These are phyloP conservation scores for Sebastes elongatus DNA, from an alignment of 2,797 vertebrate genomes.

Conservation along the genomic window DNA sequence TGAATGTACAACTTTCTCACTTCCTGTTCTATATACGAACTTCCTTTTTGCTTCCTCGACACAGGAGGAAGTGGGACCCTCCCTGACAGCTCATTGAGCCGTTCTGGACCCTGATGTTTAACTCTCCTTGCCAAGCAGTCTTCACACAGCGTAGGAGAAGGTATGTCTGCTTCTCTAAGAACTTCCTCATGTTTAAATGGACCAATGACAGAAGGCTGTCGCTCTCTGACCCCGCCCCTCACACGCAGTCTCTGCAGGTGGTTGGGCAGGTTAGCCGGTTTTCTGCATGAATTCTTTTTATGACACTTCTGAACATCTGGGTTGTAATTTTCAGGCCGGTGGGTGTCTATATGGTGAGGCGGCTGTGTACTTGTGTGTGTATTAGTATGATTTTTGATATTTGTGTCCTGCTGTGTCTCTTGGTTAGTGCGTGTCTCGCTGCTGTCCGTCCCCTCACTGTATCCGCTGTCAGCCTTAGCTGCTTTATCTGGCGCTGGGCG, in stretches of 20 bases:
- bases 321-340: slow-evolving; percentile 20
- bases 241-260: slow-evolving; percentile 74
- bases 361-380: not conserved
- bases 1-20: slow-evolving; percentile 24
- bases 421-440: slow-evolving; percentile 15
- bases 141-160: slow-evolving; percentile 70
- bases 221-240: slow-evolving; percentile 60
- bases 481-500: slow-evolving; percentile 81
- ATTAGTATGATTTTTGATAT: slow-evolving; percentile 24
- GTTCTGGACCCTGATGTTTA: slow-evolving; percentile 49
- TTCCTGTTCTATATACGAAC: slow-evolving; percentile 33
- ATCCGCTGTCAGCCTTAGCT: slow-evolving; percentile 85
- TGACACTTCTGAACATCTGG: slow-evolving; percentile 24
- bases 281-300: slow-evolving; percentile 55
- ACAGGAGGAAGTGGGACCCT: slow-evolving; percentile 75
- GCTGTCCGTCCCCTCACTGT: slow-evolving; percentile 72
- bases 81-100: slow-evolving; percentile 61
- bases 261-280: slow-evolving; percentile 64
- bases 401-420: slow-evolving; percentile 13
- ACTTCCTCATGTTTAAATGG: slow-evolving; percentile 69
- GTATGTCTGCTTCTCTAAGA: slow-evolving; percentile 35
- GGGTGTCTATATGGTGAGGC: not conserved
- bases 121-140: slow-evolving; percentile 71
- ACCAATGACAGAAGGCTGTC: slow-evolving; percentile 38
- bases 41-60: slow-evolving; percentile 63